A percentile compares a stretch with the other conserved stretches of the same genome.
Evolutionary conservation across 2,797 vertebrate species (phyloP).

Genomic region (Acipenser ruthenus): DNA sequence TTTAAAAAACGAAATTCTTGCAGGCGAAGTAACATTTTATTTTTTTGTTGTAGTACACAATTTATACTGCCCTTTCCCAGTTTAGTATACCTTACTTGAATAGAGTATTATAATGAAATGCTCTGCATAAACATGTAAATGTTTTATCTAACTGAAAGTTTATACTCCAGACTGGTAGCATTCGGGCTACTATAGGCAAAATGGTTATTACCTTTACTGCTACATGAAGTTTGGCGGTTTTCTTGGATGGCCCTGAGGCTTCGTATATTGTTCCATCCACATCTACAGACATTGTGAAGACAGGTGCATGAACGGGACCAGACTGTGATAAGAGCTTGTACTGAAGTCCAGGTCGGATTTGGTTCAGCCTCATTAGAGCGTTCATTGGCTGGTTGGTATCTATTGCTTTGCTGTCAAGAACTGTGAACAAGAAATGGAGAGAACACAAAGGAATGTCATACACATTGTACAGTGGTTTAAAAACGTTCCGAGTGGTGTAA

Average conservation of each 20-base stretch:
- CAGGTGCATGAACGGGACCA: slow-evolving; percentile 92
- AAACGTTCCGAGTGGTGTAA: no score
- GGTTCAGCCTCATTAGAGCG: slow-evolving; percentile 95
- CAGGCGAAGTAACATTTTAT: no score
- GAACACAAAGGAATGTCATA: neutral
- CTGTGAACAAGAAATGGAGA: slow-evolving; percentile 40
- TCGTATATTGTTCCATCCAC: slow-evolving; percentile 89
- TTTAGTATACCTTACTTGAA: no score
- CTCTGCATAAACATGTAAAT: no score
- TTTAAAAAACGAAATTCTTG: no score
- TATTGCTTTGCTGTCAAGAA: slow-evolving; percentile 97
- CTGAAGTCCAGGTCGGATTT: slow-evolving; percentile 96
- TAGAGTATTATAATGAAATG: no score
- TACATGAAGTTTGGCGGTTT: slow-evolving; percentile 96
- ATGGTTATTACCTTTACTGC: slow-evolving; percentile 80
- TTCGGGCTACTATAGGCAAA: neutral
- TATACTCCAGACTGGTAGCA: no score
- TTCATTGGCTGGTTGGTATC: slow-evolving; percentile 94
- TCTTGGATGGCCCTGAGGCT: slow-evolving; percentile 96
- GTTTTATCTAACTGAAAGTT: no score
- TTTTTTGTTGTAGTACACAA: no score
- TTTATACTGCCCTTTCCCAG: no score
- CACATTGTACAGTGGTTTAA: no score
- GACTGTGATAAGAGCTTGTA: slow-evolving; percentile 97
- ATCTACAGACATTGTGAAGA: slow-evolving; percentile 98